Evolutionary conservation across 2,113 vertebrate species (phyloP).

Genomic region (Porphyrio hochstetteri): DNA sequence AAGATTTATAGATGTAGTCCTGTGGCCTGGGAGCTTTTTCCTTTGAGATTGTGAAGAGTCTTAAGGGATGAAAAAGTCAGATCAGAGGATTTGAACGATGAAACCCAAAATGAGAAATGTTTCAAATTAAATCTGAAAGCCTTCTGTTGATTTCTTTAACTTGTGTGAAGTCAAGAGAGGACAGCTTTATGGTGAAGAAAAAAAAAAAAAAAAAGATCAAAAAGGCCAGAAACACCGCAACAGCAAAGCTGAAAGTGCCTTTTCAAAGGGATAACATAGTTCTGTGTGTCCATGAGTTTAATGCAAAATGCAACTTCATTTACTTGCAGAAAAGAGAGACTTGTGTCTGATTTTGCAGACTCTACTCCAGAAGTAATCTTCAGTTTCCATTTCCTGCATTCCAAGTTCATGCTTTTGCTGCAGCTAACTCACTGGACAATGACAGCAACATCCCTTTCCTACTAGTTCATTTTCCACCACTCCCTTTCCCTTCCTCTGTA

Average conservation of each 20-base stretch:
- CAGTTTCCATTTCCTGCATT: neutral
- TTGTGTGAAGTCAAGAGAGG: slow-evolving; percentile 34
- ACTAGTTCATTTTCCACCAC: neutral
- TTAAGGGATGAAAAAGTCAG: slow-evolving; percentile 56
- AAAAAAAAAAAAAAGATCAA: neutral
- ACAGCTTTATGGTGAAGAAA: neutral
- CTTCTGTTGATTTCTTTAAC: slow-evolving; percentile 25
- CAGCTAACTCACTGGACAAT: neutral
- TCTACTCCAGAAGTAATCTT: neutral
- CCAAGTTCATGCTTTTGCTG: neutral
- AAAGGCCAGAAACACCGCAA: neutral
- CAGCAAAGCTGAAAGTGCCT: neutral
- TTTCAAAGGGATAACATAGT: neutral
- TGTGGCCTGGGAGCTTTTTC: slow-evolving; percentile 42
- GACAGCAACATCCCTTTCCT: neutral
- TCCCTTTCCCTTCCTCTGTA: neutral
- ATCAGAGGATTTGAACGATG: slow-evolving; percentile 45
- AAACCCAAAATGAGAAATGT: slow-evolving; percentile 51
- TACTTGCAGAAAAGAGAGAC: neutral
- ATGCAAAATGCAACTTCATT: neutral
- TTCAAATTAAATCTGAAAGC: slow-evolving; percentile 46
- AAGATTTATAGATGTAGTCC: slow-evolving; percentile 53
- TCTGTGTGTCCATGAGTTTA: neutral
- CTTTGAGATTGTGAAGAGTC: slow-evolving; percentile 48
- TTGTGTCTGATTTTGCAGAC: neutral